Evolutionary conservation across 2,797 vertebrate species (phyloP), one percentile per base, ranked within the genome.

Genomic region (Pterois miles): DNA sequence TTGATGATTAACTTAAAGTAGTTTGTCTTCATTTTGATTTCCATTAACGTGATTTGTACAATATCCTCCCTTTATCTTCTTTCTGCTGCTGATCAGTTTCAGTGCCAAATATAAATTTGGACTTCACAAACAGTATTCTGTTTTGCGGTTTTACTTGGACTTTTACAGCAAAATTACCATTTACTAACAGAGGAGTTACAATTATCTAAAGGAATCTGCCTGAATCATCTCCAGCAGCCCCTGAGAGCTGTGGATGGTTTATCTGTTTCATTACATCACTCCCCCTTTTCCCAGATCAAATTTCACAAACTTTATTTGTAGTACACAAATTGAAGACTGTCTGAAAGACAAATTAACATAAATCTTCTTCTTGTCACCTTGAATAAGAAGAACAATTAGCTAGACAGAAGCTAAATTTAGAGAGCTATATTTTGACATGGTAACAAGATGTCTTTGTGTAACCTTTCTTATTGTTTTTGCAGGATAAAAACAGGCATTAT

Each of bases 351-450:
- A 23, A 53, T 33, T 29, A 4, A 25, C 5, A n/a, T 8, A 63
- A 70, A 27, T 54, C 1, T 40, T 46, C 54, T 79, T 60, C 33
- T 58, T 12, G 9, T 40, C 52, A 66, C 65, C 33, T 31, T 72
- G 27, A 65, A 70, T 33, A 76, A 29, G 8, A 72, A 53, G 40
- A 31, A 65, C 10, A 53, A 38, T 57, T 13, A 33, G 11, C 29
- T 36, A 74, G 48, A 53, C 1, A 13, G 34, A 12, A 62, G 52
- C 78, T 88, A 83, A 72, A 85, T 85, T 85, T 87, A 85, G 84
- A 83, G 53, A 34, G 34, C 56, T 74, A 58, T 65, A 75, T 60
- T 76, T 60, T 33, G 34, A 79, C 52, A 59, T 31, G 20, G 59
- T 66, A 70, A 67, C 10, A 74, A 70, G 33, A 65, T 8, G 43